Evolutionary conservation across 2,888 invertebrate species (phyloP).

Genomic region (Psococerastis gibbosa): DNA sequence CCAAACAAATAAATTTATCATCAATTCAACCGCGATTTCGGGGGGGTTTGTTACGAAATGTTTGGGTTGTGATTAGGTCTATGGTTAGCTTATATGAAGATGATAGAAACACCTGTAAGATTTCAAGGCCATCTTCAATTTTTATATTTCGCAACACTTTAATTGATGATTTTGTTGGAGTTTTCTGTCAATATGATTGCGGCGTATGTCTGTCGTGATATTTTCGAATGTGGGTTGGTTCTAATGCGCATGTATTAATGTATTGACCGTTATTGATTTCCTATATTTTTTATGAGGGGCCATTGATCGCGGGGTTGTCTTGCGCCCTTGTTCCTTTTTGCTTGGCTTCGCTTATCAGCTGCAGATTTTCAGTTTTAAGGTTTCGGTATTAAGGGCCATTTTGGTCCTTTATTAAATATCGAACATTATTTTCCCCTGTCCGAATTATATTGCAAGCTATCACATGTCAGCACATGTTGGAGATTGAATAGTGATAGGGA

Average conservation of each 20-base stretch:
- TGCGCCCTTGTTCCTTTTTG: not conserved
- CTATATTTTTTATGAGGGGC: not conserved
- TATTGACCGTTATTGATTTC: not conserved
- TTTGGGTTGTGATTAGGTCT: constrained; percentile 1
- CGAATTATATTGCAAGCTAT: too few species aligned
- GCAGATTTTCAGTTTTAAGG: too few species aligned
- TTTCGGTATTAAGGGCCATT: too few species aligned
- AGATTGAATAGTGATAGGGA: too few species aligned
- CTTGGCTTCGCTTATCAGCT: too few species aligned
- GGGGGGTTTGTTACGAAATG: not conserved
- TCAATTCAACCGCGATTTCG: not conserved
- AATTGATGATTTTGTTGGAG: not conserved
- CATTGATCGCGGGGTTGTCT: not conserved
- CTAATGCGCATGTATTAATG: too few species aligned
- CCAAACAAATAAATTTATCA: too few species aligned
- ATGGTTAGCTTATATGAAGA: constrained; percentile 4
- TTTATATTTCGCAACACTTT: not conserved
- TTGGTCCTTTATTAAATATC: too few species aligned
- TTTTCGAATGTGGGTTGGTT: not conserved
- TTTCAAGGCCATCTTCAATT: constrained; percentile 6
- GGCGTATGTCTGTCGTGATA: not conserved
- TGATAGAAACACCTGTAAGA: constrained; percentile 7
- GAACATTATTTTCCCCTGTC: too few species aligned
- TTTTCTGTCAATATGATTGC: not conserved
- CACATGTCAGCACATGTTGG: too few species aligned